These are phyloP conservation scores for Dolichotis patagonum DNA, from an alignment of 2,113 vertebrate genomes.

Conservation along the genomic window DNA sequence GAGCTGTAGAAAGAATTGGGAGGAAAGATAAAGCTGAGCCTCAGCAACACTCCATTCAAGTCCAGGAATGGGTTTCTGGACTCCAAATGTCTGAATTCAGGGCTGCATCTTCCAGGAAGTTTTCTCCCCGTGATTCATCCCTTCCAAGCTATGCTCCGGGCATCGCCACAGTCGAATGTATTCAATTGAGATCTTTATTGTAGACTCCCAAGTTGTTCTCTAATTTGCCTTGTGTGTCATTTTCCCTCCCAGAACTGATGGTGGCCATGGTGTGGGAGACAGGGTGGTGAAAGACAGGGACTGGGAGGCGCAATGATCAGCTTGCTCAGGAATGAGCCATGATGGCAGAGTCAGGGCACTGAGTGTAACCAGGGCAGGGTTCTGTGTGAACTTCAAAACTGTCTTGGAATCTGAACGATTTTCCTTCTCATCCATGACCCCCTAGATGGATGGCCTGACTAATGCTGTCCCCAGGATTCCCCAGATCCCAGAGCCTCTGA, in stretches of 20 bases:
- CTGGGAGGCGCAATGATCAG: not conserved
- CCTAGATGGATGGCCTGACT: not conserved
- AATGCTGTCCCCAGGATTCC: not conserved
- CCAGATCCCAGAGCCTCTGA: not conserved
- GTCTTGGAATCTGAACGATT: not conserved
- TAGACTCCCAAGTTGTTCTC: not conserved
- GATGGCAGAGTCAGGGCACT: not conserved
- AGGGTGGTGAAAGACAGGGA: not conserved
- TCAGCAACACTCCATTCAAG: not conserved
- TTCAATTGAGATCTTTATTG: not conserved
- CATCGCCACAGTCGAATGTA: not conserved
- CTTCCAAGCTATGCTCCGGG: not conserved
- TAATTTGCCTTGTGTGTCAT: not conserved
- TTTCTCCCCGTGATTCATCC: not conserved
- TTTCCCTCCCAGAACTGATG: not conserved
- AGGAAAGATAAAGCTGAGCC: not conserved
- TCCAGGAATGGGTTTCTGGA: not conserved
- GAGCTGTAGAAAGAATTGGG: not conserved
- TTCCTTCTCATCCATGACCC: not conserved
- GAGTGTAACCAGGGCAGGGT: not conserved
- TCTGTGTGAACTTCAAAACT: not conserved
- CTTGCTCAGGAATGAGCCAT: not conserved
- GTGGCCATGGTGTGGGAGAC: not conserved
- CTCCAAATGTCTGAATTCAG: not conserved
- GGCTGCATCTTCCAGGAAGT: slow-evolving; percentile 40